Evolutionary conservation across 2,113 vertebrate species (phyloP).

Genomic region (Thermophis baileyi): DNA sequence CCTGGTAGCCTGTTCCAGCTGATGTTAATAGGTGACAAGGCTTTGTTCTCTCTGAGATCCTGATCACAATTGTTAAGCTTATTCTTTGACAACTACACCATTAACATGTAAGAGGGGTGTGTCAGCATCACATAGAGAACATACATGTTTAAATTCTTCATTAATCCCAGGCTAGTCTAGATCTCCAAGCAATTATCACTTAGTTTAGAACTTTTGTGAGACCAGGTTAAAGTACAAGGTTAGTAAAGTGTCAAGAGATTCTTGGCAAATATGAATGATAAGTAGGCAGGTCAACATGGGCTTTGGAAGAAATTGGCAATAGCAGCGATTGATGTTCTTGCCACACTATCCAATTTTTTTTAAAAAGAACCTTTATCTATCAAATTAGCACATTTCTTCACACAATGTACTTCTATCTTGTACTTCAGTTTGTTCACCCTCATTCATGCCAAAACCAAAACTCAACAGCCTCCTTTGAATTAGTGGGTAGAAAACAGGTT

Average conservation of each 20-base stretch:
- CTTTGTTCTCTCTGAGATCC: background rate
- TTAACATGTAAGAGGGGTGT: background rate
- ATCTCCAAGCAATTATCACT: background rate
- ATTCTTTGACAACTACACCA: background rate
- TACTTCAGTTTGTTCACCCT: background rate
- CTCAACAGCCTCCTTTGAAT: background rate
- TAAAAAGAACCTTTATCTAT: background rate
- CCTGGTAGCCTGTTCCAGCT: background rate
- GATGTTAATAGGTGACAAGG: background rate
- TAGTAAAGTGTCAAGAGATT: background rate
- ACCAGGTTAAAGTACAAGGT: background rate
- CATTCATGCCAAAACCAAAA: background rate
- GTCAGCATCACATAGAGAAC: background rate
- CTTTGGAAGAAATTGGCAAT: background rate
- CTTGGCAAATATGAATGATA: background rate
- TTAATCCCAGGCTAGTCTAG: background rate
- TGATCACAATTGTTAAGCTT: background rate
- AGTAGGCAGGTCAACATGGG: background rate
- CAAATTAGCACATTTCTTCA: background rate
- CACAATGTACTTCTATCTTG: background rate
- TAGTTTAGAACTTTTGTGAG: background rate
- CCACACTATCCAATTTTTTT: background rate
- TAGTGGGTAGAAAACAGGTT: background rate
- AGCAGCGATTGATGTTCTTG: background rate
- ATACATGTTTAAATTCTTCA: background rate